Evolutionary conservation across 2,797 vertebrate genomes (phyloP).

Genomic region (Pantherophis vulpinus): DNA sequence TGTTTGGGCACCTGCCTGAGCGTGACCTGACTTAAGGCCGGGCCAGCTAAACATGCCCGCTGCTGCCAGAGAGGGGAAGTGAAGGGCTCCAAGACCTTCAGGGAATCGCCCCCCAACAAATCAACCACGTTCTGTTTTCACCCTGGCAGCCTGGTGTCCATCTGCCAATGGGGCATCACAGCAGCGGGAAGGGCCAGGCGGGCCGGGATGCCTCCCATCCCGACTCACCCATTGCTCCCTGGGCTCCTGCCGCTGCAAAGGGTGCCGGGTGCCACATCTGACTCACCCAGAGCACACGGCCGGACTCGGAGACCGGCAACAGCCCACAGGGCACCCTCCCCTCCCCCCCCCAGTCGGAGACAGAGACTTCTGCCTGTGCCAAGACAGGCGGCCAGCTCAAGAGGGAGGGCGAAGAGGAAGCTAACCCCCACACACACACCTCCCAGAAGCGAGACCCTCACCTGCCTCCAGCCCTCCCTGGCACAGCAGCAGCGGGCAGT

Average conservation of each 20-base stretch:
- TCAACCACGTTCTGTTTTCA: no score
- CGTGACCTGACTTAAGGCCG: neutral
- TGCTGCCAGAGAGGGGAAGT: neutral
- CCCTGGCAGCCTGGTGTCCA: no score
- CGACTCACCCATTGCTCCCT: conserved; percentile 36
- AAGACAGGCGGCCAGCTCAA: neutral
- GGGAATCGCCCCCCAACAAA: no score
- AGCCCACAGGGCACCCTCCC: neutral
- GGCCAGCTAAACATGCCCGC: neutral
- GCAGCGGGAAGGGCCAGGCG: no score
- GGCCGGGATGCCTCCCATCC: no score
- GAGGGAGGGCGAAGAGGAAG: neutral
- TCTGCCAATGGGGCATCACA: no score
- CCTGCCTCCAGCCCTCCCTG: neutral
- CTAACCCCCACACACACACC: no score
- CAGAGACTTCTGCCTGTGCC: no score
- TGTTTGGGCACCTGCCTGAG: no score
- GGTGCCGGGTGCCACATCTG: neutral
- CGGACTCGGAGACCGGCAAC: no score
- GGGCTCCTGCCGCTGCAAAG: neutral
- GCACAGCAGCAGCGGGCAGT: neutral
- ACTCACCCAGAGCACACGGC: neutral
- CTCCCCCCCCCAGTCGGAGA: no score
- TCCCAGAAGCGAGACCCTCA: neutral
- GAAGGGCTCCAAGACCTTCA: no score